A percentile compares a stretch with the other conserved stretches of the same genome.
These are phyloP conservation scores for Drosophila asahinai DNA, from an alignment of 1,140 invertebrate genomes.

Conservation along the genomic window DNA sequence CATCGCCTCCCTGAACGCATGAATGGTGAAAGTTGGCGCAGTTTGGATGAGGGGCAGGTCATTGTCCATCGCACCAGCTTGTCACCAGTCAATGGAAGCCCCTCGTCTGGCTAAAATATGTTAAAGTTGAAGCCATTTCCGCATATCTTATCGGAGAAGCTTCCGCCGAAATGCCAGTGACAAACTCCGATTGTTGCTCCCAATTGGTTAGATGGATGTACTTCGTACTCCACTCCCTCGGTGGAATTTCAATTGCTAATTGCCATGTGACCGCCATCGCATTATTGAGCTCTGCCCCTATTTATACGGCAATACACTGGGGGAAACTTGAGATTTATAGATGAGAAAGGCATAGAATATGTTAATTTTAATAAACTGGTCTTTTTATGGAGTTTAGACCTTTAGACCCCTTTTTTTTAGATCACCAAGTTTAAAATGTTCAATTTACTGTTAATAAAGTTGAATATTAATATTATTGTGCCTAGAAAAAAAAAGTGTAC, in stretches of 20 bases:
- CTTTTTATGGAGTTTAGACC: not conserved
- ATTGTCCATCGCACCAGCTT: slow-evolving; percentile 9
- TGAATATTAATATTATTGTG: not conserved
- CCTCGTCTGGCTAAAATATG: slow-evolving; percentile 17
- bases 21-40: slow-evolving; percentile 41
- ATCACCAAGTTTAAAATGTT: not conserved
- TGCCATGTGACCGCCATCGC: slow-evolving; percentile 19
- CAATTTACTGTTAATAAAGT: not conserved
- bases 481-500: too few species aligned
- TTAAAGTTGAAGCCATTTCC: slow-evolving; percentile 6
- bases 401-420: too few species aligned
- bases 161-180: not conserved
- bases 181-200: slow-evolving; percentile 15
- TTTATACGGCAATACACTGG: slow-evolving; percentile 1
- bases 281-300: slow-evolving; percentile 5
- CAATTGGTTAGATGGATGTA: slow-evolving; percentile 13
- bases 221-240: slow-evolving; percentile 9
- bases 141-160: slow-evolving; percentile 32
- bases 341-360: too few species aligned
- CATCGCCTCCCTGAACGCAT: slow-evolving; percentile 12
- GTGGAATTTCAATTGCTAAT: slow-evolving; percentile 47
- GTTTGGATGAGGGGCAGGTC: slow-evolving; percentile 28
- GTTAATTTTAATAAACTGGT: not conserved
- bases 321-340: not conserved
- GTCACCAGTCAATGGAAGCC: slow-evolving; percentile 4